phyloP scores from a whole-genome alignment of 2,113 vertebrate species.

The Megaceryle torquata region DNA sequence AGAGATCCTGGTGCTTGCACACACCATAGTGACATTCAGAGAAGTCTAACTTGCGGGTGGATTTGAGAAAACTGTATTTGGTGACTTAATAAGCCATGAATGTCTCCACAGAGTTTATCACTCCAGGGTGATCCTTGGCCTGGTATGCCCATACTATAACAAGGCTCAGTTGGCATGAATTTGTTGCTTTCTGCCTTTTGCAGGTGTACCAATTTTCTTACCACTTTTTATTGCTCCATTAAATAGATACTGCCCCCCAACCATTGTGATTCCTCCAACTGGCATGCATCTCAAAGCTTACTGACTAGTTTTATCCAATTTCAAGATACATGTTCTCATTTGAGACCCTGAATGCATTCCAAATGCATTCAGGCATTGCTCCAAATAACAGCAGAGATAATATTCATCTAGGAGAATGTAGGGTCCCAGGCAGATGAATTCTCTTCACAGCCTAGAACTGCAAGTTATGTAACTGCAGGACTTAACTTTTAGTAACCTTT shows the following conservation, averaged over 20 bases:
- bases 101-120: neutral
- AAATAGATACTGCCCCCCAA: neutral
- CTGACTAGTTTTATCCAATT: conserved; percentile 12
- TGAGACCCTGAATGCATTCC: neutral
- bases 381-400: neutral
- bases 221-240: neutral
- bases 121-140: neutral
- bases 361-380: neutral
- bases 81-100: neutral
- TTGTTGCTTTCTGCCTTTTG: neutral
- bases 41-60: neutral
- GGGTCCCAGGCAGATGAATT: neutral
- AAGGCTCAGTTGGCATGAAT: neutral
- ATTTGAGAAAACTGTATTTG: neutral
- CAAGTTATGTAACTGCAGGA: neutral
- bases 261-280: neutral
- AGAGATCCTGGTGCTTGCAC: neutral
- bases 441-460: neutral
- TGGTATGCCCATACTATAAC: neutral
- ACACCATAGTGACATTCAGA: neutral
- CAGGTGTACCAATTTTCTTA: conserved; percentile 17
- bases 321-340: neutral
- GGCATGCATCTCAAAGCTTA: neutral
- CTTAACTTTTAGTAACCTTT: neutral
- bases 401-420: neutral